Base-by-base conservation (phyloP, 2,888 invertebrate genomes). In the Caenorhabditis sinica region DNA sequence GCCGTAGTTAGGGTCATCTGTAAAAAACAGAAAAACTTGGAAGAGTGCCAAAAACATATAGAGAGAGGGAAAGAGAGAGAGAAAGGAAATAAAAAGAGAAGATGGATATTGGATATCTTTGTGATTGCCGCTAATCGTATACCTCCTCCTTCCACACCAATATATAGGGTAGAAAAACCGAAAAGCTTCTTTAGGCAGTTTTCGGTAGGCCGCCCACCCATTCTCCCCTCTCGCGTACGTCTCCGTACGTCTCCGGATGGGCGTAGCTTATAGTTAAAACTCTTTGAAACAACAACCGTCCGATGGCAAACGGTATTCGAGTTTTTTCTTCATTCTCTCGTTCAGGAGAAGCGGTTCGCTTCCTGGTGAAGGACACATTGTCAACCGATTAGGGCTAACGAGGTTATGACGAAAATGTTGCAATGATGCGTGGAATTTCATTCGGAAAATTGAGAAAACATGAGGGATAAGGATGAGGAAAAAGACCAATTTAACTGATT, bases 1-100 rank as follows among this genome's bases (percentile, higher is more conserved):
- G 91, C 91, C 53, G 87, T 79, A 63, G 89, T 86, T 60, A 91
- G 82, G 58, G 91, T 89, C 91, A 91, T 91, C 84, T 77, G 82
- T 11, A 77, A 76, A 5, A 30, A 58, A 23, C 25, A 65, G 17
- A 33, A 40, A 17, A 33, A 40, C 9, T 75, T 75, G 65, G 66
- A 60, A 15, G 36, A 65, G 23, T 51, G 61, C 63, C 75, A 66
- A 76, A 15, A 68, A 53, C 30, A 45, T 30, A n/a, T 43, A 8
- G 6, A 33, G 8, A 60, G 28, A 61, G 56, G 36, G 23, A 49
- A 33, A 4, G 8, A 33, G 33, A 33, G 33, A 33, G 13, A 40
- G 2, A 13, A 28, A 69, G 40, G 53, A 45, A 74, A 30, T 23
- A 40, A 82, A 61, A 51, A 43, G 36, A 65, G 23, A 40, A 75